A percentile compares a stretch with the other conserved stretches of the same genome.
phyloP scores from a whole-genome alignment of 2,113 vertebrate species.

The Isichthys henryi region DNA sequence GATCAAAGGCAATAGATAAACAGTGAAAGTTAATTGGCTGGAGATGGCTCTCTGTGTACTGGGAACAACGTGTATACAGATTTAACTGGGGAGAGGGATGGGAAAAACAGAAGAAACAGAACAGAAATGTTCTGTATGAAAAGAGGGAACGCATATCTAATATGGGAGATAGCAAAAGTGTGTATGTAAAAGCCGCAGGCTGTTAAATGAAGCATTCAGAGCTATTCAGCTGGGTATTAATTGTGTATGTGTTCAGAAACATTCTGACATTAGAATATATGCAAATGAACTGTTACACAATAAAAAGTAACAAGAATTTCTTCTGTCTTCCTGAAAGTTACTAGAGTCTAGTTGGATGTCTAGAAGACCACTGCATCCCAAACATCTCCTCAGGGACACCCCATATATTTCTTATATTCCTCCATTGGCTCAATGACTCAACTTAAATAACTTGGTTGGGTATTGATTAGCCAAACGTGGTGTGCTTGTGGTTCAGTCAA shows the following conservation, averaged over 20 bases:
- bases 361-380: neutral
- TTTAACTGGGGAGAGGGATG: neutral
- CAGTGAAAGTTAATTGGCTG: neutral
- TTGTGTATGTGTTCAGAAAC: neutral
- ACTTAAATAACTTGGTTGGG: neutral
- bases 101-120: neutral
- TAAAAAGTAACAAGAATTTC: neutral
- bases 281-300: neutral
- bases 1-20: neutral
- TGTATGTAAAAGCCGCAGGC: neutral
- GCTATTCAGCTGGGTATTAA: neutral
- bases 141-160: neutral
- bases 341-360: neutral
- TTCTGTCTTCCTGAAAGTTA: neutral
- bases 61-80: neutral
- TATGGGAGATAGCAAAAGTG: neutral
- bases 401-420: neutral
- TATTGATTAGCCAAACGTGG: neutral
- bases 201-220: neutral
- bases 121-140: neutral
- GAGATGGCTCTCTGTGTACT: neutral
- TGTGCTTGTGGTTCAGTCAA: neutral
- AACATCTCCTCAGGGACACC: neutral
- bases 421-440: neutral
- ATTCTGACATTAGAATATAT: neutral